phyloP scores from a whole-genome alignment of 2,888 invertebrate genomes.

The Portevinia maculata region DNA sequence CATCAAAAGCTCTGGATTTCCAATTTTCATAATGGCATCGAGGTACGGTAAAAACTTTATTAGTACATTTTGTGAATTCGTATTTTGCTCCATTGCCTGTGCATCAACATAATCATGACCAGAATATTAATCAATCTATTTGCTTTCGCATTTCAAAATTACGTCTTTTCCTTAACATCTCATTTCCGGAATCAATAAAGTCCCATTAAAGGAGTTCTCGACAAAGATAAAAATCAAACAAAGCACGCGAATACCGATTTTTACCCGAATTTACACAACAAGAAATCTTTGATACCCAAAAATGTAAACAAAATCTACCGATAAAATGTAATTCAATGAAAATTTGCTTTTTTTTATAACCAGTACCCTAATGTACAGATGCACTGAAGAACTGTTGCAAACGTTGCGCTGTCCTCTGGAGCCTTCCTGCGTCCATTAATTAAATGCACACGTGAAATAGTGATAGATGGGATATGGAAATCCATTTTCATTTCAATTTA shows the following conservation, averaged over 20 bases:
- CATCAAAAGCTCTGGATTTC: too few relatives aligned
- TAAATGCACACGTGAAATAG: conserved; percentile 71
- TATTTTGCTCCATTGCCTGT: too few relatives aligned
- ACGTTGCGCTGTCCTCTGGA: conserved; percentile 73
- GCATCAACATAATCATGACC: too few relatives aligned
- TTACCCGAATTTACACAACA: conserved; percentile 36
- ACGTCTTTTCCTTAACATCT: too few relatives aligned
- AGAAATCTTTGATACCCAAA: conserved; percentile 48
- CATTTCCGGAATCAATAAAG: too few relatives aligned
- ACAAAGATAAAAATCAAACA: not conserved
- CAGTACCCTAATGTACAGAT: conserved; percentile 82
- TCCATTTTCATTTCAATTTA: conserved; percentile 69
- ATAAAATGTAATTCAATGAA: conserved; percentile 64
- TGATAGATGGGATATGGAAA: conserved; percentile 62
- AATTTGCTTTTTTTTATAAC: conserved; percentile 78
- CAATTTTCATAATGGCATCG: too few relatives aligned
- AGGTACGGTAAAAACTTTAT: too few relatives aligned
- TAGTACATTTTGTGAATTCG: too few relatives aligned
- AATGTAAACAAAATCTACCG: conserved; percentile 59
- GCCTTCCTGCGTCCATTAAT: conserved; percentile 70
- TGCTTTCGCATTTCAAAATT: too few relatives aligned
- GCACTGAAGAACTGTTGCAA: conserved; percentile 75
- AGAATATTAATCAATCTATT: too few relatives aligned
- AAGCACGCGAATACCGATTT: conserved; percentile 5
- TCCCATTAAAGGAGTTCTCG: conserved; percentile 50